phyloP scores from a whole-genome alignment of 2,888 invertebrate genomes.

The Choristoneura rosaceana region DNA sequence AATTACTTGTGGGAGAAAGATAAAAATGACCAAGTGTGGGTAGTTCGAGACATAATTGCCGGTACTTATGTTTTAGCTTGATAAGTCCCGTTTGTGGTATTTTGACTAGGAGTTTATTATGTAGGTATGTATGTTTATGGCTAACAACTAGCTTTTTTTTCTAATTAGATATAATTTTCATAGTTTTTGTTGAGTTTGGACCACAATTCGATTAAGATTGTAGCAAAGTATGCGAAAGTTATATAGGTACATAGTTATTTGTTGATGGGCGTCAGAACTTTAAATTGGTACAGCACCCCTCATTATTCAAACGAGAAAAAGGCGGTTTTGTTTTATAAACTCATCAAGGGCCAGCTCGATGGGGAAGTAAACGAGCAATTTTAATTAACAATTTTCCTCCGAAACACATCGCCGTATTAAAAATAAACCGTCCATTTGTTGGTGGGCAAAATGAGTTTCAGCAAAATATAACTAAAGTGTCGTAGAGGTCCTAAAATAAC shows the following conservation, averaged over 20 bases:
- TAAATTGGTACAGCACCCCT: slow-evolving; percentile 13
- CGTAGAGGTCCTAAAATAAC: slow-evolving; percentile 29
- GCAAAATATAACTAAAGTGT: slow-evolving; percentile 23
- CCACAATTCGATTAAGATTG: too few species aligned
- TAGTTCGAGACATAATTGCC: too few species aligned
- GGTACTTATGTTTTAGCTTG: too few species aligned
- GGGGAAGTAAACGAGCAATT: slow-evolving; percentile 27
- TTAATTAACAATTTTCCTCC: slow-evolving; percentile 31
- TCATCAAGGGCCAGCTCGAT: slow-evolving; percentile 27
- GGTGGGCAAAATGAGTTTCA: slow-evolving; percentile 15
- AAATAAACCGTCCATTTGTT: slow-evolving; percentile 23
- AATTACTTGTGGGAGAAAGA: too few species aligned
- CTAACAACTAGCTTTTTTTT: too few species aligned
- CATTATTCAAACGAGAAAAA: slow-evolving; percentile 24
- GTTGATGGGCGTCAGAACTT: slow-evolving; percentile 13
- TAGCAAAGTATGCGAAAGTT: neutral
- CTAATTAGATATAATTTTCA: too few species aligned
- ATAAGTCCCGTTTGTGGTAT: too few species aligned
- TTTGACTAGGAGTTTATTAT: too few species aligned
- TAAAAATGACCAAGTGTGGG: too few species aligned
- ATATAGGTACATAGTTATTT: neutral
- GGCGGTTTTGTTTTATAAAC: slow-evolving; percentile 20
- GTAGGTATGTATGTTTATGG: too few species aligned
- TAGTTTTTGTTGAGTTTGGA: too few species aligned
- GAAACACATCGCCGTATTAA: slow-evolving; percentile 19